phyloP scores from a whole-genome alignment of 1,140 invertebrate species.

The Meloidogyne exigua region DNA sequence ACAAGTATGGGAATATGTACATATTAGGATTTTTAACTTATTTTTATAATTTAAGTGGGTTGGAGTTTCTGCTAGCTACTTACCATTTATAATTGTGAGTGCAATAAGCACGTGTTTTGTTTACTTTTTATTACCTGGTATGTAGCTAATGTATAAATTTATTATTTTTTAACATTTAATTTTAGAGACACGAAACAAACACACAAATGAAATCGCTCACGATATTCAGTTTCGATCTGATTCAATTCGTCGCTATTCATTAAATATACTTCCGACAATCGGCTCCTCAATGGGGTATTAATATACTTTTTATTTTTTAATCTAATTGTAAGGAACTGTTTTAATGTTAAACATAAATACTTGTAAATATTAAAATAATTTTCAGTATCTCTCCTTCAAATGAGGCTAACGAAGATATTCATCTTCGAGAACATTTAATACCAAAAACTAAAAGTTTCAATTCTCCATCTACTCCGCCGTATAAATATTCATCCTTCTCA shows the following conservation, averaged over 20 bases:
- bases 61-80: constrained; percentile 54
- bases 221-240: constrained; percentile 30
- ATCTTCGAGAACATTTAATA: background rate
- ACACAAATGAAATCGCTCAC: constrained; percentile 35
- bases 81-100: constrained; percentile 58
- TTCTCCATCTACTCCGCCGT: background rate
- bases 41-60: constrained; percentile 48
- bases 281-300: constrained; percentile 6
- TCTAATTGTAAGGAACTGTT: background rate
- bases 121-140: constrained; percentile 58
- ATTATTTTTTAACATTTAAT: constrained; percentile 27
- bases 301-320: background rate
- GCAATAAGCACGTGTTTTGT: constrained; percentile 49
- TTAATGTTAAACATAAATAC: too few species aligned
- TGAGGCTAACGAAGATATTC: constrained; percentile 5
- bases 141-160: background rate
- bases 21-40: background rate
- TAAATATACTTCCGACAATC: constrained; percentile 15
- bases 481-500: constrained; percentile 12
- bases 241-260: constrained; percentile 24
- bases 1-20: constrained; percentile 38
- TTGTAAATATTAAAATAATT: background rate
- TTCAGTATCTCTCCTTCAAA: constrained; percentile 16
- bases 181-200: constrained; percentile 42
- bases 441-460: constrained; percentile 10